Conservation (phyloP, 2,888 invertebrate genomes). For the Leptura quadrifasciata region DNA sequence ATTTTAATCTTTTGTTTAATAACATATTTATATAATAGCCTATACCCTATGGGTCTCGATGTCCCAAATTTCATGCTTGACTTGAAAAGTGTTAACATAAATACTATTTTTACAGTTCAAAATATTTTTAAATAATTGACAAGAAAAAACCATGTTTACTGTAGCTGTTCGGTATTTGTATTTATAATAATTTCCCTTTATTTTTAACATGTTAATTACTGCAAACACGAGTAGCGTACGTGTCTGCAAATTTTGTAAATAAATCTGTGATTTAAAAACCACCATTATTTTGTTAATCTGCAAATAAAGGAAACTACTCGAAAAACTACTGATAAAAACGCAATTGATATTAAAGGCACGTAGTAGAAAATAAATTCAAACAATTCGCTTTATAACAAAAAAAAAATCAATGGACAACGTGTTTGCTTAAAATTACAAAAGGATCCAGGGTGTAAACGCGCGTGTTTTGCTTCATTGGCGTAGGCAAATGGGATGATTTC, state of each 20-base stretch:
- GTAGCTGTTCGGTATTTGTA: background rate
- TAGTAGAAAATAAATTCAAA: slow-evolving; percentile 4
- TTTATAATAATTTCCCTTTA: background rate
- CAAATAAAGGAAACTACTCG: background rate
- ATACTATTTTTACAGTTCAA: too few species aligned
- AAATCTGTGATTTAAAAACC: background rate
- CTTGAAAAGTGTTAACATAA: too few species aligned
- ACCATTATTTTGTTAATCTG: background rate
- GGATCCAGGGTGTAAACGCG: background rate
- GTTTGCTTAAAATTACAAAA: slow-evolving; percentile 7
- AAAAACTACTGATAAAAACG: background rate
- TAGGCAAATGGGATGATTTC: background rate
- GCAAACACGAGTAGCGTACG: background rate
- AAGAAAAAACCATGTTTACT: too few species aligned
- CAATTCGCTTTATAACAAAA: slow-evolving; percentile 7
- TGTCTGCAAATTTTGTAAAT: background rate
- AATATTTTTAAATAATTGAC: too few species aligned
- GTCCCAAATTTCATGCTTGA: too few species aligned
- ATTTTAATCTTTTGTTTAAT: too few species aligned
- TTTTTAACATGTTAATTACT: background rate
- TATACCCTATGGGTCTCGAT: too few species aligned
- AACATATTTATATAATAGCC: too few species aligned
- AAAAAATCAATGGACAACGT: slow-evolving; percentile 6
- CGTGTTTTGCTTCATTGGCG: slow-evolving; percentile 2
- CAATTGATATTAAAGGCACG: slow-evolving; percentile 4